These are phyloP conservation scores for Pedetes capensis DNA, from an alignment of 2,113 vertebrate species.

Conservation along the genomic window DNA sequence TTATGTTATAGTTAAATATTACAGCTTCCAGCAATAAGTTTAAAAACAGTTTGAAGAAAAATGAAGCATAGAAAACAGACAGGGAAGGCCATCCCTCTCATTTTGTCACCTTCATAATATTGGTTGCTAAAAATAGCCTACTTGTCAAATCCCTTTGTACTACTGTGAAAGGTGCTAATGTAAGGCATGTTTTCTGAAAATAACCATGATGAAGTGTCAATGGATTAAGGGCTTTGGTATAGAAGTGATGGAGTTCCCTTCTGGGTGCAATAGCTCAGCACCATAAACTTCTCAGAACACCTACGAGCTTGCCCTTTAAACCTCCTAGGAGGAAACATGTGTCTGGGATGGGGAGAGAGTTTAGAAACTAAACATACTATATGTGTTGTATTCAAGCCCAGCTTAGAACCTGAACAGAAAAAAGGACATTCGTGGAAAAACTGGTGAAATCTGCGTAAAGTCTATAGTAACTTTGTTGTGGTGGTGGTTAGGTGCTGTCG, in stretches of 20 bases:
- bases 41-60: slow-evolving; percentile 50
- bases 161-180: slow-evolving; percentile 53
- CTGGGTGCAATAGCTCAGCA: slow-evolving; percentile 3
- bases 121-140: slow-evolving; percentile 61
- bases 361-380: not conserved
- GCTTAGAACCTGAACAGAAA: not conserved
- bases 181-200: slow-evolving; percentile 62
- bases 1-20: slow-evolving; percentile 56
- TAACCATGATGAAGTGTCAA: slow-evolving; percentile 40
- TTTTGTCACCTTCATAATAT: slow-evolving; percentile 55
- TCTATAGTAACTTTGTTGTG: no score
- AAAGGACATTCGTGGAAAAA: slow-evolving; percentile 17
- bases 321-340: slow-evolving; percentile 5
- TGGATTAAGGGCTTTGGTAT: slow-evolving; percentile 46
- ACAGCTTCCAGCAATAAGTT: slow-evolving; percentile 41
- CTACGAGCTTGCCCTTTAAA: not conserved
- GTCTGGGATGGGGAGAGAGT: not conserved
- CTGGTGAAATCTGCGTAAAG: not conserved
- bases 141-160: slow-evolving; percentile 61
- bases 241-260: slow-evolving; percentile 25
- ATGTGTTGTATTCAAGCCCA: not conserved
- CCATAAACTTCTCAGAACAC: not conserved
- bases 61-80: slow-evolving; percentile 51
- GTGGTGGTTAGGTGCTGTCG: no score
- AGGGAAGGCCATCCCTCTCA: slow-evolving; percentile 42